Base-by-base conservation (phyloP, 2,113 vertebrate genomes). In the Chitala chitala region DNA sequence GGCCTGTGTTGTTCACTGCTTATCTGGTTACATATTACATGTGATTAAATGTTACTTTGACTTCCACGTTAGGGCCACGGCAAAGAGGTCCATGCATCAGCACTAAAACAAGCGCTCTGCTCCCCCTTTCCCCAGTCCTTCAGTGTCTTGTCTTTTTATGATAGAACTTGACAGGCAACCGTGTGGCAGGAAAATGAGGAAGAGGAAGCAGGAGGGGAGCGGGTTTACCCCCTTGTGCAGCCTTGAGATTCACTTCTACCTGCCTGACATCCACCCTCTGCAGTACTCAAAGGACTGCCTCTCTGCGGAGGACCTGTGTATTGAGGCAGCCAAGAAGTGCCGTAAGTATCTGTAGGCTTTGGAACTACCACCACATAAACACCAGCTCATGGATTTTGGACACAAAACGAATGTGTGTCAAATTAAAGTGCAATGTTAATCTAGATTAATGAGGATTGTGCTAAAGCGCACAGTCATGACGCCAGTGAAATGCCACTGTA, bases 171-270 rank as follows among this genome's bases (percentile, higher is more conserved):
- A 92, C 79, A 94, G 95, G 94, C 95, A 94, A 89, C 96, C 98
- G 87, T 98, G 97, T 89, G 92, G 94, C 74, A n/a, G n/a, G n/a
- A 99, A 98, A 86, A 93, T 92, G 89, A 93, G 83, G 87, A 89
- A 90, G 22, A 92, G 84, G 80, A 95, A 87, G 66, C 82, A 76
- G 0, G 93, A 94, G 17, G 79, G 88, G 63, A 82, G 81, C 24
- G 69, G 83, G 64, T 83, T 89, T 12, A 75, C 78, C 75, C 87
- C 90, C 4, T 83, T 84, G 76, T 90, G 82, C 13, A 95, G 95
- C 46, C 84, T 96, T 56, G 94, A 95, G 75, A 87, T 99, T 69
- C 84, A 89, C 72, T 95, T 98, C 82, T 99, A 98, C 81, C 78
- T 89, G 69, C 78, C 84, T 0, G 92, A 94, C 0, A 82, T 85